phyloP scores from a whole-genome alignment of 2,888 invertebrate genomes.

The Ophioninae sp. region DNA sequence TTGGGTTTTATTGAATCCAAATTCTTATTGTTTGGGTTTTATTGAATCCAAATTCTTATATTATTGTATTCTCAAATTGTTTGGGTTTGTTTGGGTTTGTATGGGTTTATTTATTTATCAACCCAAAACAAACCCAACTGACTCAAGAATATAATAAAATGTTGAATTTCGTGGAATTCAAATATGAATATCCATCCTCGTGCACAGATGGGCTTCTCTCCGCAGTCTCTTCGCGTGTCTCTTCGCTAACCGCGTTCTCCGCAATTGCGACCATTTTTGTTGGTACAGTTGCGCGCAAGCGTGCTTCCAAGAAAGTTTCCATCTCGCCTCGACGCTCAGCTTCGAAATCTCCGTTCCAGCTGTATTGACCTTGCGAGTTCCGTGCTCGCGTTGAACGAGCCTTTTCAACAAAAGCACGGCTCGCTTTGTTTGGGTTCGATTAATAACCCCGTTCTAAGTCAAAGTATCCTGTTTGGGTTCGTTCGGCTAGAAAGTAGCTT shows the following conservation, averaged over 20 bases:
- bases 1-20: too few relatives aligned
- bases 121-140: too few relatives aligned
- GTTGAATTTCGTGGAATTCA: not conserved
- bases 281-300: not conserved
- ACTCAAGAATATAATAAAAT: not conserved
- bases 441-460: conserved; percentile 77
- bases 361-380: not conserved
- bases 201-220: not conserved
- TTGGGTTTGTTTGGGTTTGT: too few relatives aligned
- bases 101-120: too few relatives aligned
- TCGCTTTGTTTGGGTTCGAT: not conserved
- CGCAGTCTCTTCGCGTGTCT: not conserved
- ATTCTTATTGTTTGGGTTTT: too few relatives aligned
- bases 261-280: not conserved
- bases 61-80: too few relatives aligned
- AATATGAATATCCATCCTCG: not conserved
- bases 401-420: not conserved
- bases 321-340: not conserved
- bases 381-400: not conserved
- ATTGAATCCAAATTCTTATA: too few relatives aligned
- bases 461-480: too few relatives aligned
- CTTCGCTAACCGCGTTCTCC: not conserved
- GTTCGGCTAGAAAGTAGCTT: too few relatives aligned
- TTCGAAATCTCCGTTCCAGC: not conserved
- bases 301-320: not conserved